Evolutionary conservation across 2,888 invertebrate genomes (phyloP).

Genomic region (Papilio demoleus): DNA sequence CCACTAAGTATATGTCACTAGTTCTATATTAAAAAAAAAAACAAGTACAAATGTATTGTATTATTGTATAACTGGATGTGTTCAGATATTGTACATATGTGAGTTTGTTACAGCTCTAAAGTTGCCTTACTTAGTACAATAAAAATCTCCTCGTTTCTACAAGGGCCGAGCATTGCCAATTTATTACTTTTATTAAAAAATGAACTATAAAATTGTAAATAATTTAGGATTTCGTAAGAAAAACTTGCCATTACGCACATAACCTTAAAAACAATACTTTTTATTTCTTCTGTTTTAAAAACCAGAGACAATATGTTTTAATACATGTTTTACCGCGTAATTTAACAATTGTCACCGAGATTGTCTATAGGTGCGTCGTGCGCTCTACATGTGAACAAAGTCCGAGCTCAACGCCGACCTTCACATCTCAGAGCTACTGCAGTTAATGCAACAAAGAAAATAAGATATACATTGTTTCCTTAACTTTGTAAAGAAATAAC

Average conservation of each 20-base stretch:
- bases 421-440: conserved; percentile 7
- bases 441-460: conserved; percentile 2
- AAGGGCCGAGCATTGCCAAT: conserved; percentile 9
- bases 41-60: conserved; percentile 63
- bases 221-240: not conserved
- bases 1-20: conserved; percentile 63
- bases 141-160: not conserved
- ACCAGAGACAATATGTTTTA: not conserved
- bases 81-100: conserved; percentile 63
- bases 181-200: not conserved
- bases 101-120: conserved; percentile 44
- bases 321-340: not conserved
- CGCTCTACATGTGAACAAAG: conserved; percentile 12
- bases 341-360: not conserved
- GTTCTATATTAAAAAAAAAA: conserved; percentile 44
- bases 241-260: not conserved
- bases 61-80: conserved; percentile 58
- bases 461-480: conserved; percentile 4
- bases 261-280: not conserved
- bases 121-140: conserved; percentile 50
- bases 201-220: not conserved
- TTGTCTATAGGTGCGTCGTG: not conserved
- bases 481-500: not conserved
- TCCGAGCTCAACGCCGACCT: conserved; percentile 3
- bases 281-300: too few relatives aligned